Evolutionary conservation across 2,113 vertebrate genomes (phyloP), one percentile per base, ranked within the genome.

Genomic region (Condylura cristata): DNA sequence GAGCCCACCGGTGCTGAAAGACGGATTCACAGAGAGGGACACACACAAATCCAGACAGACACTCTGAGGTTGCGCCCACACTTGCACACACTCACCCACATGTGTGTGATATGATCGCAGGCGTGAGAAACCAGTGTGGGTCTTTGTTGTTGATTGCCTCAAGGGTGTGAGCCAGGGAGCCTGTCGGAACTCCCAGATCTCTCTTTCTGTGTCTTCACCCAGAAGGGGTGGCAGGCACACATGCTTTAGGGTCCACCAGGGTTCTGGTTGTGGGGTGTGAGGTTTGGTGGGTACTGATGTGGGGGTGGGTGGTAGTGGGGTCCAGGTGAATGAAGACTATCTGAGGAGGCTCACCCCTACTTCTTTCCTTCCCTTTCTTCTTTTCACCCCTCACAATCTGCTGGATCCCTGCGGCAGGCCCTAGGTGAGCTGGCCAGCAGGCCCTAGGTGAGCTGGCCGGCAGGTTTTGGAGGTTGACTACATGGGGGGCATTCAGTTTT

Each of bases 101-200:
- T 80, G 95, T 76, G 71, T 97, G 87, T 88, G 96, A 97, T 97
- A 97, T 95, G 87, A 97, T 97, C 96, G 18, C 95, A 92, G 95
- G 94, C 95, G 51, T 96, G 96, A 97, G 96, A 97, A 97, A 76
- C 78, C 70, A 56, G 93, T 84, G 84, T 85, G 74, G 37, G 90
- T 92, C 91, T 97, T 97, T 97, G 96, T 97, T 97, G 96, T 96
- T 94, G 95, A 81, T 75, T 92, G 94, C 96, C 96, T 89, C 63
- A 37, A 95, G 96, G 96, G 92, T 97, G 96, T 96, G 94, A 97
- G 86, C 90, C 72, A 75, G 78, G 70, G 84, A 89, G 76, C 82
- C 85, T 89, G 82, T 65, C 76, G 37, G 44, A 88, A 93, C 95
- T 97, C 91, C 81, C 96, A 96, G 96, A 83, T 97, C 83, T 91